Evolutionary conservation across 2,888 invertebrate genomes (phyloP), one percentile per base, ranked within the genome.

Genomic region (Rapana venosa): DNA sequence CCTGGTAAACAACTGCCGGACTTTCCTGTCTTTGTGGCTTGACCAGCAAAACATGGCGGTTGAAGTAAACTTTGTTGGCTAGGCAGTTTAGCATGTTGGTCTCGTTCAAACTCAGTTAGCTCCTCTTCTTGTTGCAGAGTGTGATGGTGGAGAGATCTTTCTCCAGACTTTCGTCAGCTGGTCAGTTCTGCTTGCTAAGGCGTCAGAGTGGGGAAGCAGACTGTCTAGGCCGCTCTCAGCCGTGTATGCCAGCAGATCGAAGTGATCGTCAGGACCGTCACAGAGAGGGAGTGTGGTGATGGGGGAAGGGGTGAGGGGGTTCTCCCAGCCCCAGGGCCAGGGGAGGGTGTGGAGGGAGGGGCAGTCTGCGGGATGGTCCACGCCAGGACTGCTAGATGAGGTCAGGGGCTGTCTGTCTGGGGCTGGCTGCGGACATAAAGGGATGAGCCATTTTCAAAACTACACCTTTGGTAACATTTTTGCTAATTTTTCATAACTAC

Each of bases 271-370:
- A 4, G 35, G 61, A 22, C 22, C 35, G 22, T 86, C 86, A 56
- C 61, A 35, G 66, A 61, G 36, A 35, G 35, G n/a, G 15, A 13
- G 32, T 30, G 85, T 85, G 22, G 58, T 66, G 32, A 13, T 58
- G 32, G 66, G 26, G 35, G 30, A 66, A 35, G 66, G 30, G 58
- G 15, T 1, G 26, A 66, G 66, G 30, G 85, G 26, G 30, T 85
- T 20, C 13, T 85, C 85, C 85, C 85, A 85, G 58, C 13, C 15
- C 32, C 35, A 79, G 79, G 17, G 35, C 79, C 79, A 79, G 81
- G 22, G 11, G 47, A 22, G 26, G 81, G 47, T 11, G 22, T 47
- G 81, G 47, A 47, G 36, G 26, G 36, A 5, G 26, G 36, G 30
- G 26, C 17, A 26, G 81, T 83, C 81, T 47, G 81, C 2, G 81